Percentiles rank a stretch among this genome's conserved stretches.
These are phyloP conservation scores for Enteromius trimaculatus DNA, from an alignment of 2,797 vertebrate genomes.

Conservation along the genomic window DNA sequence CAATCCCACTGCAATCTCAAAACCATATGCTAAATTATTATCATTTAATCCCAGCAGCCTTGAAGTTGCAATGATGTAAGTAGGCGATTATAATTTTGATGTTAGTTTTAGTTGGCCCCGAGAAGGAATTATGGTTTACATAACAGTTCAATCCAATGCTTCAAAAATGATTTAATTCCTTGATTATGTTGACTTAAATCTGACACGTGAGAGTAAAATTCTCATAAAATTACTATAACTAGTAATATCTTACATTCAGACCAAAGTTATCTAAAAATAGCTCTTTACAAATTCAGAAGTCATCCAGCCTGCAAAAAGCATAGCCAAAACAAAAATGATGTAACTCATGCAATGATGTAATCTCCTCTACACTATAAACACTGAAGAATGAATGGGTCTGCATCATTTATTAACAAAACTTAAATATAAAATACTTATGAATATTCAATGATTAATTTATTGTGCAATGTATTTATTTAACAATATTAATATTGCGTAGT, in stretches of 20 bases:
- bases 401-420: not conserved
- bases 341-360: constrained; percentile 20
- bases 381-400: constrained; percentile 1
- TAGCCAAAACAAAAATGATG: constrained; percentile 24
- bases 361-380: not conserved
- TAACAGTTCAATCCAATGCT: constrained; percentile 2
- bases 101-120: constrained; percentile 4
- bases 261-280: constrained; percentile 1
- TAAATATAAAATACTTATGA: not conserved
- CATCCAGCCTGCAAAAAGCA: not conserved
- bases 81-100: not conserved
- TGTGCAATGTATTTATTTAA: not conserved
- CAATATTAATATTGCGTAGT: not conserved
- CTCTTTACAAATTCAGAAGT: not conserved
- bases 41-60: constrained; percentile 17
- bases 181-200: not conserved
- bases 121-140: constrained; percentile 36
- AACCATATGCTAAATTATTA: constrained; percentile 7
- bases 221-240: not conserved
- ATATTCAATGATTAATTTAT: not conserved
- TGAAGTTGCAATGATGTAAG: not conserved
- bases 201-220: not conserved
- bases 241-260: not conserved
- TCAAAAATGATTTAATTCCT: not conserved
- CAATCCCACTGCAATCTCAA: constrained; percentile 28